Conservation (phyloP, 2,888 invertebrate species). For the Lymantria monacha region DNA sequence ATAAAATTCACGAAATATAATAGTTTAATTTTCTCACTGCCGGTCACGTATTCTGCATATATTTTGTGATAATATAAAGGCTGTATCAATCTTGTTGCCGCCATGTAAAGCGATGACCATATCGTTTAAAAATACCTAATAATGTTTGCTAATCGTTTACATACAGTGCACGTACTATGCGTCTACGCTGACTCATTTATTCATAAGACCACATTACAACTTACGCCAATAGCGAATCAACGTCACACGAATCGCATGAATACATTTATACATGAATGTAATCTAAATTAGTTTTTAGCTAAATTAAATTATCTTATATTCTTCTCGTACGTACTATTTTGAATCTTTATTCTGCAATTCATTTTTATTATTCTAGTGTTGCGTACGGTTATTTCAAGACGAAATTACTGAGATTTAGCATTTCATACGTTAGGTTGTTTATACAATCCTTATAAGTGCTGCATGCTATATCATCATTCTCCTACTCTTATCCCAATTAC, state of each 20-base stretch:
- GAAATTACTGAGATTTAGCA: too few relatives aligned
- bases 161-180: conserved; percentile 28
- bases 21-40: conserved; percentile 2
- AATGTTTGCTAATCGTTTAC: conserved; percentile 25
- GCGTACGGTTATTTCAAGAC: too few relatives aligned
- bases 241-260: conserved; percentile 15
- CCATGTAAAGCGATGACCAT: conserved; percentile 24
- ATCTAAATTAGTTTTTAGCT: background rate
- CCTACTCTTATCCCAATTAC: too few relatives aligned
- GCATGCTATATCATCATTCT: too few relatives aligned
- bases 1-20: background rate
- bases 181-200: conserved; percentile 37
- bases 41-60: conserved; percentile 10
- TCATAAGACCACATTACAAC: conserved; percentile 33
- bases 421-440: too few relatives aligned
- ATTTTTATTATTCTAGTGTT: too few relatives aligned
- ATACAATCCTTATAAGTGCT: too few relatives aligned
- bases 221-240: conserved; percentile 32
- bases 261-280: background rate
- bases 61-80: conserved; percentile 5
- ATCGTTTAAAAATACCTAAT: conserved; percentile 25
- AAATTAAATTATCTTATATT: background rate
- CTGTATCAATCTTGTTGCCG: conserved; percentile 23
- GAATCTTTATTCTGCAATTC: too few relatives aligned
- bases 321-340: too few relatives aligned